These are phyloP conservation scores for Gobiocypris rarus DNA, from an alignment of 2,113 vertebrate species.

Conservation along the genomic window DNA sequence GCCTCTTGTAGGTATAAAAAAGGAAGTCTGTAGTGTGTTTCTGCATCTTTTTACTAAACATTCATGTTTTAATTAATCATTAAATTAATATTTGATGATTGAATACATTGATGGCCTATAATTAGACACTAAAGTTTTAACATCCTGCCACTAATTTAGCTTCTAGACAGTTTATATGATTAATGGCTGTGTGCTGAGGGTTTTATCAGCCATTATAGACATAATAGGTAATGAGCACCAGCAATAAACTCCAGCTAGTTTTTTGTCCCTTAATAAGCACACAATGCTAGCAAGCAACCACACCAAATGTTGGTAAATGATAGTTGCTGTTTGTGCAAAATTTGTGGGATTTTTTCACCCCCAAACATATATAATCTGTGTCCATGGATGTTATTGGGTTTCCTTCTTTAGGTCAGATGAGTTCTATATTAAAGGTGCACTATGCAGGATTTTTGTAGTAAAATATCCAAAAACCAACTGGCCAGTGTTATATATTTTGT, in stretches of 20 bases:
- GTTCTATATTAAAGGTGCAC: background rate
- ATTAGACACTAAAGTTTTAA: background rate
- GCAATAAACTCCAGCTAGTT: background rate
- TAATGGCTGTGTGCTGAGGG: conserved; percentile 23
- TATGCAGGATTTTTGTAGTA: too few relatives aligned
- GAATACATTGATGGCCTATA: conserved; percentile 18
- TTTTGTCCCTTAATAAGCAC: background rate
- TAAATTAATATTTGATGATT: background rate
- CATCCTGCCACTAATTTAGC: conserved; percentile 4
- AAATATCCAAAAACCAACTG: too few relatives aligned
- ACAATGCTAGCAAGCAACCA: background rate
- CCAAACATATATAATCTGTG: background rate
- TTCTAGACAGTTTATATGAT: background rate
- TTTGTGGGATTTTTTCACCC: background rate
- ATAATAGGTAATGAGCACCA: conserved; percentile 16
- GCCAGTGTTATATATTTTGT: too few relatives aligned
- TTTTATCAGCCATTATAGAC: conserved; percentile 20
- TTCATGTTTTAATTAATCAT: background rate
- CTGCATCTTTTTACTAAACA: background rate
- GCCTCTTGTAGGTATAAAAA: background rate
- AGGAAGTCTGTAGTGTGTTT: background rate
- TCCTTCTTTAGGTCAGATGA: background rate
- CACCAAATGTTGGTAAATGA: background rate
- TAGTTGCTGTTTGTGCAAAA: background rate
- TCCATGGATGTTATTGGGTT: background rate